These are phyloP conservation scores for Lates japonicus DNA, from an alignment of 2,797 vertebrate genomes.

Conservation along the genomic window DNA sequence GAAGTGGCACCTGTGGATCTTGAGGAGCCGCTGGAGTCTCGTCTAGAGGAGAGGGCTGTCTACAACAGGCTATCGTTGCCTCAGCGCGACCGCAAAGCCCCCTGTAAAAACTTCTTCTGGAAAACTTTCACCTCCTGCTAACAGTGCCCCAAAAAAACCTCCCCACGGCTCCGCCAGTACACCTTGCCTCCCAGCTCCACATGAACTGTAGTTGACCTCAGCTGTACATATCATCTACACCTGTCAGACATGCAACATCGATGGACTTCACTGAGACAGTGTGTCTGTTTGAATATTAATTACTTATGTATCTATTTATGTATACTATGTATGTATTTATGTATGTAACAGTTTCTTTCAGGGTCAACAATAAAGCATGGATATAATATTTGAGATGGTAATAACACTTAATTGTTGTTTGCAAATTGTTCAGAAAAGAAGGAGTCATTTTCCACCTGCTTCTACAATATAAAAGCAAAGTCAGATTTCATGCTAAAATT, in stretches of 20 bases:
- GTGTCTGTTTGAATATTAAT: slow-evolving; percentile 81
- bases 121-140: slow-evolving; percentile 96
- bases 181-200: slow-evolving; percentile 59
- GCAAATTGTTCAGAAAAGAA: slow-evolving; percentile 23
- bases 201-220: slow-evolving; percentile 87
- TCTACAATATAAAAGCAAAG: slow-evolving; percentile 51
- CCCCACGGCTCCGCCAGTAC: slow-evolving; percentile 12
- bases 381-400: slow-evolving; percentile 76
- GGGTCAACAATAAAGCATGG: slow-evolving; percentile 87
- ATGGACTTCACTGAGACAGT: slow-evolving; percentile 86
- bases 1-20: slow-evolving; percentile 77
- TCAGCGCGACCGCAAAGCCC: slow-evolving; percentile 91
- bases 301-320: slow-evolving; percentile 80
- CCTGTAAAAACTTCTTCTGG: slow-evolving; percentile 97
- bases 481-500: slow-evolving; percentile 45
- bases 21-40: slow-evolving; percentile 86
- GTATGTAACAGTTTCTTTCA: slow-evolving; percentile 75
- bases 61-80: slow-evolving; percentile 89
- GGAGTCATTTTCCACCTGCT: slow-evolving; percentile 42
- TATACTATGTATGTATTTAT: slow-evolving; percentile 82
- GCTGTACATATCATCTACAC: slow-evolving; percentile 82
- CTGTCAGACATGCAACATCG: slow-evolving; percentile 72
- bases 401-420: slow-evolving; percentile 66
- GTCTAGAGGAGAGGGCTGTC: slow-evolving; percentile 88
- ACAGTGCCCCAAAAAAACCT: slow-evolving; percentile 44